Evolutionary conservation across 1,140 invertebrate genomes (phyloP).

Genomic region (Trichogramma pretiosum): DNA sequence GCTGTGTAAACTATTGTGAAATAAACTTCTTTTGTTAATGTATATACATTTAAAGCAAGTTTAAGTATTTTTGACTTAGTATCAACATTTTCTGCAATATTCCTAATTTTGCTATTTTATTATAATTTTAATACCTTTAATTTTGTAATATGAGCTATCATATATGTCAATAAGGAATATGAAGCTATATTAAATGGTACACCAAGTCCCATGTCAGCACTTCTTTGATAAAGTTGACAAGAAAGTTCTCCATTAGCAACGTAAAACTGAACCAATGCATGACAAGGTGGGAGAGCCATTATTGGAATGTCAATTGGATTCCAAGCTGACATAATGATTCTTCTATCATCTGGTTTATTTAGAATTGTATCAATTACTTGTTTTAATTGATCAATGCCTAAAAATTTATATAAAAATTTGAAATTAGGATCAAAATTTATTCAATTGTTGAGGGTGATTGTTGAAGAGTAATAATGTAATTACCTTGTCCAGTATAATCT

Average conservation of each 20-base stretch:
- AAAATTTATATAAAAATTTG: not conserved
- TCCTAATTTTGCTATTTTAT: not conserved
- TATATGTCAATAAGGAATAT: slow-evolving; percentile 87
- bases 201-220: slow-evolving; percentile 95
- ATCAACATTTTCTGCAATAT: slow-evolving; percentile 11
- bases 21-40: too few species aligned
- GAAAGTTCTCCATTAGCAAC: slow-evolving; percentile 75
- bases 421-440: slow-evolving; percentile 24
- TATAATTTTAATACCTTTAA: slow-evolving; percentile 52
- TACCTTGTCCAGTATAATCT: slow-evolving; percentile 80
- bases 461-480: slow-evolving; percentile 50
- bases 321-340: slow-evolving; percentile 94
- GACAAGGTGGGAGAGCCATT: slow-evolving; percentile 97
- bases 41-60: too few species aligned
- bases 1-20: too few species aligned
- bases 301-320: slow-evolving; percentile 80
- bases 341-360: slow-evolving; percentile 74
- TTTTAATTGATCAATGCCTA: slow-evolving; percentile 79
- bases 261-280: slow-evolving; percentile 92
- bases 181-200: slow-evolving; percentile 99
- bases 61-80: too few species aligned
- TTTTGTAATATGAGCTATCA: slow-evolving; percentile 91
- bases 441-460: too few species aligned
- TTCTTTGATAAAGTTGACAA: slow-evolving; percentile 92
- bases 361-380: slow-evolving; percentile 79